Evolutionary conservation across 2,888 invertebrate genomes (phyloP).

Genomic region (Drosophila austrosaltans): DNA sequence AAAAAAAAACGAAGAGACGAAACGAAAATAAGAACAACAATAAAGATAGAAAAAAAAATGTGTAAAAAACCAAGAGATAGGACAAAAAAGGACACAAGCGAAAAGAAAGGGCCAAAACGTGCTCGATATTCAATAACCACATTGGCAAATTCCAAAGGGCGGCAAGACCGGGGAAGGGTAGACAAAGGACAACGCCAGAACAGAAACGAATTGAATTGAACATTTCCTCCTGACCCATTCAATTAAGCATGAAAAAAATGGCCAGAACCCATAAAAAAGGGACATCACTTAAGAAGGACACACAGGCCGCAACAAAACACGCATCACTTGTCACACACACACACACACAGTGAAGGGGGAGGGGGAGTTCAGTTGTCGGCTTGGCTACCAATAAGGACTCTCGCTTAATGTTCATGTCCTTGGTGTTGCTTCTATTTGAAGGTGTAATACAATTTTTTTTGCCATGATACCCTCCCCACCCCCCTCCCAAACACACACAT

Average conservation of each 20-base stretch:
- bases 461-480: slow-evolving; percentile 72
- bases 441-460: slow-evolving; percentile 82
- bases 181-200: slow-evolving; percentile 39
- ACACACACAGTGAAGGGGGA: slow-evolving; percentile 34
- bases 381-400: slow-evolving; percentile 49
- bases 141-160: slow-evolving; percentile 33
- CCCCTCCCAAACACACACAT: slow-evolving; percentile 31
- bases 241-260: slow-evolving; percentile 82
- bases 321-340: slow-evolving; percentile 82
- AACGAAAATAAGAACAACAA: neutral
- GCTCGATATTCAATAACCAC: slow-evolving; percentile 75
- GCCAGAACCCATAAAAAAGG: slow-evolving; percentile 54
- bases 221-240: slow-evolving; percentile 82
- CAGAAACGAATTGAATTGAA: slow-evolving; percentile 72
- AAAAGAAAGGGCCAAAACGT: slow-evolving; percentile 42
- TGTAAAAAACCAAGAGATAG: slow-evolving; percentile 3
- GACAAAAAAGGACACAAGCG: slow-evolving; percentile 20
- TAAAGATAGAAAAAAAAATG: slow-evolving; percentile 1
- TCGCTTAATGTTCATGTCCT: slow-evolving; percentile 76
- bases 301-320: slow-evolving; percentile 81
- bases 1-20: slow-evolving; percentile 7
- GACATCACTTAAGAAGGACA: slow-evolving; percentile 80
- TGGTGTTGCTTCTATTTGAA: slow-evolving; percentile 80
- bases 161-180: neutral
- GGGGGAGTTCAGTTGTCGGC: neutral